phyloP scores from a whole-genome alignment of 2,113 vertebrate species.

The Megaptera novaeangliae region DNA sequence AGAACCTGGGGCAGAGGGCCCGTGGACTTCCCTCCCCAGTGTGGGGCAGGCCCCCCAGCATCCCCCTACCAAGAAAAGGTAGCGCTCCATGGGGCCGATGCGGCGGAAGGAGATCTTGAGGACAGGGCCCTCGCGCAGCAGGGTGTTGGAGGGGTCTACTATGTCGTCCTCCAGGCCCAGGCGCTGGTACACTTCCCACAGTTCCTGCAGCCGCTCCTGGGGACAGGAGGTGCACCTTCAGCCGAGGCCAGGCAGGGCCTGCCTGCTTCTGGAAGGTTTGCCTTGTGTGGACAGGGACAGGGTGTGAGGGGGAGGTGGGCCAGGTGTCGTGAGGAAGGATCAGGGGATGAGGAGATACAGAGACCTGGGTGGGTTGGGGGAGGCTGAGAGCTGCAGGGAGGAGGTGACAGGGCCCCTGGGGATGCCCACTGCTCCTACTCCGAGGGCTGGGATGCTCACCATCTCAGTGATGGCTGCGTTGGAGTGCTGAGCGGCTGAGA shows the following conservation, averaged over 20 bases:
- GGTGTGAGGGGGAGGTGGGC: not conserved
- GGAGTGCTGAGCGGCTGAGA: constrained; percentile 82
- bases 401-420: not conserved
- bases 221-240: not conserved
- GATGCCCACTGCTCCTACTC: not conserved
- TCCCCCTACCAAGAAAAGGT: constrained; percentile 82
- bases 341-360: not conserved
- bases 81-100: constrained; percentile 79
- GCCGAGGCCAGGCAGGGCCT: not conserved
- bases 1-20: not conserved
- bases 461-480: constrained; percentile 82
- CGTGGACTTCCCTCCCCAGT: not conserved
- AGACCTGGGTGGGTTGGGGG: not conserved
- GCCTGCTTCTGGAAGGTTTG: not conserved
- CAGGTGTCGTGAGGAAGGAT: no score
- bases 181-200: constrained; percentile 84
- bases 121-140: constrained; percentile 83
- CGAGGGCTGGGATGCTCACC: constrained; percentile 67
- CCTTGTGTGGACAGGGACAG: not conserved
- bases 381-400: not conserved
- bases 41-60: not conserved
- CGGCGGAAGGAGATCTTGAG: constrained; percentile 83
- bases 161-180: constrained; percentile 83
- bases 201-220: constrained; percentile 83
- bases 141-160: constrained; percentile 82